Base-by-base conservation (phyloP, 2,888 invertebrate species). In the Amiota minor region DNA sequence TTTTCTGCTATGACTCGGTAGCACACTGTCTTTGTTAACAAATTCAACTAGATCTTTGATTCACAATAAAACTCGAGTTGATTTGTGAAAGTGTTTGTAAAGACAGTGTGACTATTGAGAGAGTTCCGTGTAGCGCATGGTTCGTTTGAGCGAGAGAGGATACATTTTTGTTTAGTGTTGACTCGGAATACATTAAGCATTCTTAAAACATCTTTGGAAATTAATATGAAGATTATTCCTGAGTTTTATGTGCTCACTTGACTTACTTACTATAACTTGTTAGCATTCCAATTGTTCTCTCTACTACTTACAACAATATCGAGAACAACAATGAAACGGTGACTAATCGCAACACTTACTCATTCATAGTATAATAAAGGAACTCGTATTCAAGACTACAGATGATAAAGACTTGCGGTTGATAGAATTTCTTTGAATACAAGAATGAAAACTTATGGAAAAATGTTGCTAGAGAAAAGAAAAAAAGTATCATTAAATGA, bases 261-360 rank as follows among this genome's bases (percentile, higher is more conserved):
- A 35, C 35, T 35, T 3, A 35, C 35, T 50, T 50, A 50, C 6
- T 50, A 50, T 1, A 9, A 50, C 23, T 59, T 20, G 18, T 59
- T n/a, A 20, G 8, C 59, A 20, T 59, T 9, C 10, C 59, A 59
- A 59, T 16, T 56, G 56, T 35, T 35, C 35, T 35, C 2, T 35
- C 35, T 35, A 35, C 35, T 6, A 35, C 35, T 6, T 10, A 56
- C 10, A 56, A 56, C 20, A 56, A 53, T n/a, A 53, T 16, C n/a
- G 20, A 59, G 8, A 18, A 59, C 59, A 59, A 18, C 45, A 12
- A 35, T 35, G 35, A 35, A 35, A 35, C 35, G 62, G 14, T 62
- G 62, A 62, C 62, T 62, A 62, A 62, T 62, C 23, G 45, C 62
- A 14, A 35, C 11, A 18, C 18, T 59, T 20, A 59, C 59, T 59